Evolutionary conservation across 2,113 vertebrate genomes (phyloP), one percentile per base, ranked within the genome.

Genomic region (Suricata suricatta): DNA sequence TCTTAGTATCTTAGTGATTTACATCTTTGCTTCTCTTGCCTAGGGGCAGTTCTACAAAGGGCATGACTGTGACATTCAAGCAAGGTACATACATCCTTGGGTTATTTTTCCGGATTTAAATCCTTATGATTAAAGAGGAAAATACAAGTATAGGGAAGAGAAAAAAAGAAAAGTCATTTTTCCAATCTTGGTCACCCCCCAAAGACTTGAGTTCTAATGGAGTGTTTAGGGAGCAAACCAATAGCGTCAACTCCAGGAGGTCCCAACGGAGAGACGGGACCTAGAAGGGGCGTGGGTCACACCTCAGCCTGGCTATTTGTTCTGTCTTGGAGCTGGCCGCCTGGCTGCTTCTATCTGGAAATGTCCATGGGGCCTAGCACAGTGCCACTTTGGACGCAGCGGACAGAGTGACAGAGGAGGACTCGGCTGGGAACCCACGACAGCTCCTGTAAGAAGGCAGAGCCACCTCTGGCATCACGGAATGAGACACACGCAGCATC

Each of bases 1-100:
- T 31, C 72, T 68, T 66, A 76, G 13, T 10, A 35, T n/a, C 77
- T 47, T 66, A 66, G 71, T 85, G 64, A 41, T 64, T 93, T 44
- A 69, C 19, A 60, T 7, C 63, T 92, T 38, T 74, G n/a, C 80
- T 90, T 87, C 60, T 91, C n/a, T 25, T 10, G 57, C 83, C 72
- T 57, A 29, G 33, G 86, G 87, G 87, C 92, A 54, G 96, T 93
- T 90, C 90, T 69, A 93, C 33, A 95, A 96, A 96, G 76, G 71
- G 80, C 93, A 76, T 13, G 16, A 66, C n/a, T 15, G 12, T 1
- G 33, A 94, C 69, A 94, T 97, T 96, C 85, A 88, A 89, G 95
- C 76, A 97, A 94, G 79, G 76, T 52, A 74, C 74, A 88, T 33
- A 17, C 31, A 68, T 35, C 92, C 74, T 87, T 71, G 23, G 63